Evolutionary conservation across 1,140 invertebrate genomes (phyloP).

Genomic region (Papilio helenus): DNA sequence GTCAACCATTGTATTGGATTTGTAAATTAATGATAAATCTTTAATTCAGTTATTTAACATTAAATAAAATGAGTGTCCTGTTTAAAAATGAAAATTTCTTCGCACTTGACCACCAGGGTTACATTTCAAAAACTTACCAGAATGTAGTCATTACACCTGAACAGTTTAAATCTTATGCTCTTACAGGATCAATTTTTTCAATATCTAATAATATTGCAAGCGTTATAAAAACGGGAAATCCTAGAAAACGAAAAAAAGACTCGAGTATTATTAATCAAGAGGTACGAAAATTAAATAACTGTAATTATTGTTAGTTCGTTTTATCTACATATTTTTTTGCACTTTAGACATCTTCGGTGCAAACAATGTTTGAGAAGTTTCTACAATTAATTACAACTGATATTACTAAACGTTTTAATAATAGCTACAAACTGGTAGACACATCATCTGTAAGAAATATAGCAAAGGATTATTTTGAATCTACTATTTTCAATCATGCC

Average conservation of each 20-base stretch:
- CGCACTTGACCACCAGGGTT: slow-evolving; percentile 8
- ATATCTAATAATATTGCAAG: slow-evolving; percentile 9
- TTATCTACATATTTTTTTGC: slow-evolving; percentile 16
- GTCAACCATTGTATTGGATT: too few relatives aligned
- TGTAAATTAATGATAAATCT: too few relatives aligned
- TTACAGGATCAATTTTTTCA: slow-evolving; percentile 23
- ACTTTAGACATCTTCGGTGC: slow-evolving; percentile 58
- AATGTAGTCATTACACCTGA: background rate
- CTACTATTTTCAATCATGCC: slow-evolving; percentile 55
- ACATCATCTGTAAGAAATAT: slow-evolving; percentile 55
- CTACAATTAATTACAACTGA: slow-evolving; percentile 46
- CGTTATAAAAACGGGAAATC: background rate
- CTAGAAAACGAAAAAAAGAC: slow-evolving; percentile 34
- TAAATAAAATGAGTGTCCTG: slow-evolving; percentile 29
- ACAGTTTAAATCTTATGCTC: slow-evolving; percentile 7
- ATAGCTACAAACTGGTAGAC: slow-evolving; percentile 51
- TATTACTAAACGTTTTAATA: slow-evolving; percentile 44
- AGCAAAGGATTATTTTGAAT: slow-evolving; percentile 62
- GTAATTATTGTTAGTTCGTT: background rate
- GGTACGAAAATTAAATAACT: slow-evolving; percentile 5
- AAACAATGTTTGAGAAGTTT: slow-evolving; percentile 54
- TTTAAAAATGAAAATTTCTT: background rate
- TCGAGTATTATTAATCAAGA: background rate
- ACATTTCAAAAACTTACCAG: slow-evolving; percentile 27
- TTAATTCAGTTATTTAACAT: background rate